Evolutionary conservation across 2,888 invertebrate genomes (phyloP), one percentile per base, ranked within the genome.

Genomic region (Watsonalla cultraria): DNA sequence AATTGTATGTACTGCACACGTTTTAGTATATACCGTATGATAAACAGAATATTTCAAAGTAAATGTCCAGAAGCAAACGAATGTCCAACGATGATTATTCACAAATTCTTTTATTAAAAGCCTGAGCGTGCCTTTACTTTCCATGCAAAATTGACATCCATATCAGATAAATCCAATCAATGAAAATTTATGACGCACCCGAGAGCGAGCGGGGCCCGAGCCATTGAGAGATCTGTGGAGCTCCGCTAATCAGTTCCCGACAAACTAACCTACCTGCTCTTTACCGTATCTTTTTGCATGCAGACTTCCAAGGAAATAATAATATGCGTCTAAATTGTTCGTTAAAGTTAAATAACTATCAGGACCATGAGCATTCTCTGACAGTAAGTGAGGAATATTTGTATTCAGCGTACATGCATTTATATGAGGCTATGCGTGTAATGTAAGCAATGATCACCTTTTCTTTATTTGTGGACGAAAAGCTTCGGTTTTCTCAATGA

Each of bases 161-260:
- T 90, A 91, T 91, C 91, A 90, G 91, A 91, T 91, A 90, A 91
- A 89, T 87, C 90, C 90, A 88, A 91, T 90, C 90, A 91, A 88
- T 87, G 87, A 80, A 85, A 86, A 91, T 91, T 91, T 91, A 91
- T 91, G 91, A 91, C 86, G 88, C 89, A 85, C 85, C 83, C 84
- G 70, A 76, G 82, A 82, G 76, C 83, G 81, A 76, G 79, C 84
- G 74, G 65, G 70, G 71, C 65, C 58, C 73, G 66, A 71, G 77
- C 82, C 85, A 82, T 84, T 84, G 83, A 86, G 83, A 85, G 84
- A 84, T 86, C 84, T 74, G 78, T 66, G 64, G 62, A 67, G 73
- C 68, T 71, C 74, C 72, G 77, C 87, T 87, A 88, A 89, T 88
- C 87, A 86, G 86, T 72, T 77, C 75, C 67, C 76, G 72, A 70